Conservation (phyloP, 2,113 vertebrate genomes). For the Myxocyprinus asiaticus region DNA sequence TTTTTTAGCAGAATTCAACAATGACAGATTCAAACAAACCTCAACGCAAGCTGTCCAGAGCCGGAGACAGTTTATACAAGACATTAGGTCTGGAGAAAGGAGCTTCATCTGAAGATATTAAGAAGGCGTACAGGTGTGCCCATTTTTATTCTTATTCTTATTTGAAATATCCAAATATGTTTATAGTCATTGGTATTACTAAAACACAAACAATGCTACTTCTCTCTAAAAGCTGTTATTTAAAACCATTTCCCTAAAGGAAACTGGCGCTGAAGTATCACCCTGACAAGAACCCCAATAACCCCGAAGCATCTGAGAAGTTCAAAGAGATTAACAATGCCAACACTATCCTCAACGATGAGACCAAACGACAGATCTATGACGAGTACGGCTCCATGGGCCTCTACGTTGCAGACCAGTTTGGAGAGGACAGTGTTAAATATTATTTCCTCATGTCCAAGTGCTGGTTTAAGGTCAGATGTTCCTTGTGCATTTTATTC, state of each 20-base stretch:
- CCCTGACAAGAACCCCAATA: constrained; percentile 89
- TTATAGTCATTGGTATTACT: no score
- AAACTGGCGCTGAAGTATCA: constrained; percentile 86
- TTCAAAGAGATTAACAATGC: constrained; percentile 94
- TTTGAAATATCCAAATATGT: no score
- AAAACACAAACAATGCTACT: neutral
- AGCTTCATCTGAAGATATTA: constrained; percentile 82
- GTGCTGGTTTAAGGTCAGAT: constrained; percentile 91
- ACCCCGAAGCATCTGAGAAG: constrained; percentile 71
- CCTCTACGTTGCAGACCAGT: constrained; percentile 86
- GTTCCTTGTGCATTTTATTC: neutral
- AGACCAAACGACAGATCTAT: constrained; percentile 82
- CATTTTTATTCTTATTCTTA: no score
- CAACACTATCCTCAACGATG: constrained; percentile 83
- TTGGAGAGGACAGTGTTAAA: constrained; percentile 84
- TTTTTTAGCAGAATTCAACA: constrained; percentile 40
- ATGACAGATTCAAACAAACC: constrained; percentile 74
- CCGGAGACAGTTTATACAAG: constrained; percentile 80
- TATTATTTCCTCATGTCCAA: constrained; percentile 86
- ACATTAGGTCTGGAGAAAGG: constrained; percentile 85
- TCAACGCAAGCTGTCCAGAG: constrained; percentile 79
- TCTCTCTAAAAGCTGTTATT: neutral
- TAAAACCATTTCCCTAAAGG: constrained; percentile 63
- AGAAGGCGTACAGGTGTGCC: constrained; percentile 85
- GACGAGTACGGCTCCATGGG: constrained; percentile 88